Base-by-base conservation (phyloP, 2,797 vertebrate genomes). In the Acipenser oxyrinchus region DNA sequence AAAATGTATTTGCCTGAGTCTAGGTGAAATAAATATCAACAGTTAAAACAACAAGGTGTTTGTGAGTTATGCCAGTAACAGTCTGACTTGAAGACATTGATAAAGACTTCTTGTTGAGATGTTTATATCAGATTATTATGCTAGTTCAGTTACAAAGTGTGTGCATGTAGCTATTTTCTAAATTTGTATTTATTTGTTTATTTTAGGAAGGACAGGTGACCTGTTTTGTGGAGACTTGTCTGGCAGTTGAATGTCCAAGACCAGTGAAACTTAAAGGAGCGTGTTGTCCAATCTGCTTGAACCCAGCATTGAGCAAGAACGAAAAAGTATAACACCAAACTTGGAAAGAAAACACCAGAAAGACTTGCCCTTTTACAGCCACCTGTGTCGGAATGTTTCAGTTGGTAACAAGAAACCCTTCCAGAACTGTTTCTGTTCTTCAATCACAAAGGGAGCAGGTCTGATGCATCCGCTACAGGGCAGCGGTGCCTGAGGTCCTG, bases 211-310 rank as follows among this genome's bases (percentile, higher is more conserved):
- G 92, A 68, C 95, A 97, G 86, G 86, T 98, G 76, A 98, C 94
- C 50, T 99, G 96, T 83, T 93, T 95, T 3, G 89, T 98, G 73
- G 92, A 98, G 78, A 89, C 90, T 0, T 99, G 96, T 78, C 90
- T 75, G 0, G 82, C 83, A 0, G 65, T 80, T 0, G 73, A 83
- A 61, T 99, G 96, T 62, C 72, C 84, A 12, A 76, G 64, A 0
- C 93, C 95, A 0, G 72, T 89, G 78, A 93, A 86, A 72, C 79
- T 88, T 73, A 82, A 91, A 85, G 94, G 91, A 53, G 69, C 77
- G 63, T 99, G 96, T 82, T 99, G 96, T 71, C 92, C 94, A 0
- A 66, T 92, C 69, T 99, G 96, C 80, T 75, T 82, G 6, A 68
- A 83, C 61, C 78, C 82, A 51, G 71, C 67, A 10, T 8, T 52